Conservation (phyloP, 2,888 invertebrate genomes). For the Spatulosminthurus flaviceps region DNA sequence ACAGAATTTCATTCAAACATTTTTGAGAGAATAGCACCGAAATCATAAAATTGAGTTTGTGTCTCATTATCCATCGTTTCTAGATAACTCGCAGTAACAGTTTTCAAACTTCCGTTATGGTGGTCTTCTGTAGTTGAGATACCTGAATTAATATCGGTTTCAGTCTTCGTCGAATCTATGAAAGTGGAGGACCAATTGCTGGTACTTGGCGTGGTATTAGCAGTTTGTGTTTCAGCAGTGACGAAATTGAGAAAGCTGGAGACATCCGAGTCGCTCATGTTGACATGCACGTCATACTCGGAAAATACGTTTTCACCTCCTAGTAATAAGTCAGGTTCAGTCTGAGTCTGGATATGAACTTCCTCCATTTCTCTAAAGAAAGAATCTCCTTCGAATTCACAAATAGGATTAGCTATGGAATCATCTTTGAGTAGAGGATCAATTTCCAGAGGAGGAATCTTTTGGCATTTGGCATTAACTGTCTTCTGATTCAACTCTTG, state of each 20-base stretch:
- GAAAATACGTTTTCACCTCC: constrained; percentile 24
- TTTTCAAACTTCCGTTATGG: background rate
- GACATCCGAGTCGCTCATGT: constrained; percentile 33
- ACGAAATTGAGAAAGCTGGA: constrained; percentile 46
- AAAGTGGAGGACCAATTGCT: constrained; percentile 12
- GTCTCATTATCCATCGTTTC: constrained; percentile 59
- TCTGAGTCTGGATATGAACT: constrained; percentile 54
- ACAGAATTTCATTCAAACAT: constrained; percentile 19
- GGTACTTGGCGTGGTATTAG: background rate
- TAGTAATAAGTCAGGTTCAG: constrained; percentile 51
- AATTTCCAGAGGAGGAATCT: background rate
- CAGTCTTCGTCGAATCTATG: constrained; percentile 12
- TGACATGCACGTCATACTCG: constrained; percentile 33
- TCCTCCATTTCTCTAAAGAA: constrained; percentile 48
- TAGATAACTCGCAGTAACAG: constrained; percentile 42
- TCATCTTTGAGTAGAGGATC: background rate
- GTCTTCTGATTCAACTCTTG: constrained; percentile 1
- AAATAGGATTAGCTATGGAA: constrained; percentile 26
- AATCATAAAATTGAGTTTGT: constrained; percentile 51
- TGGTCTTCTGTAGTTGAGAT: background rate
- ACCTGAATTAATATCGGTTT: background rate
- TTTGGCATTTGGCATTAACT: background rate
- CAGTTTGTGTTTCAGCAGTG: constrained; percentile 54
- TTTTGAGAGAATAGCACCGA: constrained; percentile 18
- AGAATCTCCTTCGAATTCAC: constrained; percentile 38